These are phyloP conservation scores for Pristionchus fissidentatus DNA, from an alignment of 2,888 invertebrate genomes.

Conservation along the genomic window DNA sequence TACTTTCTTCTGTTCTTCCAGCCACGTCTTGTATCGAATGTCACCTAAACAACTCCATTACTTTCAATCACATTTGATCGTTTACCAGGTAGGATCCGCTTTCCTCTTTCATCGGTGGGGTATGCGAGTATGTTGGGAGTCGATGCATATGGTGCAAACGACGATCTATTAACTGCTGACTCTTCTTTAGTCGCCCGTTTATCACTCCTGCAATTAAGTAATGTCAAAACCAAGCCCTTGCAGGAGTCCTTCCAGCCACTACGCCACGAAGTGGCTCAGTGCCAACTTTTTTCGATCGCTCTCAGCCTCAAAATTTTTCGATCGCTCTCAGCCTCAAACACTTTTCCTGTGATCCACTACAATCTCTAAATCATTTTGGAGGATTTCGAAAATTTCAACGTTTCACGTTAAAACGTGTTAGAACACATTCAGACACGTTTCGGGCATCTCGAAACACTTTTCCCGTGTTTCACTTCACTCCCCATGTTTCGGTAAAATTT, in stretches of 20 bases:
- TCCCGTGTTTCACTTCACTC: no score
- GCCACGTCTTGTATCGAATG: slow-evolving; percentile 43
- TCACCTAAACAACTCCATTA: slow-evolving; percentile 11
- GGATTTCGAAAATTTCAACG: no score
- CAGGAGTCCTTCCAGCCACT: not conserved
- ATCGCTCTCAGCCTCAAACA: no score
- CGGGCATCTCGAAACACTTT: no score
- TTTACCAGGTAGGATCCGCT: slow-evolving; percentile 40
- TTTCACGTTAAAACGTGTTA: no score
- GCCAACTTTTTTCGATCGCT: no score
- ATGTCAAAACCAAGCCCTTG: not conserved
- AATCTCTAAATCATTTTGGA: no score
- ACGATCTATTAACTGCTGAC: not conserved
- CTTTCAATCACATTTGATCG: not conserved
- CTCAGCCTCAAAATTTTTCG: no score
- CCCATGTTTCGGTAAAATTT: no score
- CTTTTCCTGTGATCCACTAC: no score
- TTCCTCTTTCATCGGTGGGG: slow-evolving; percentile 42
- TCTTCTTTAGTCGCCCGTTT: not conserved
- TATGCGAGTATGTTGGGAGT: not conserved
- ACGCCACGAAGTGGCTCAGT: no score
- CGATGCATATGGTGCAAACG: not conserved
- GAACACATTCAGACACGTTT: no score
- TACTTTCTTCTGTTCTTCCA: not conserved
- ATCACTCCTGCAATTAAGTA: not conserved